Percentiles rank a stretch among this genome's conserved stretches.
Evolutionary conservation across 1,140 invertebrate genomes (phyloP).

Genomic region (Drosophila prosaltans): DNA sequence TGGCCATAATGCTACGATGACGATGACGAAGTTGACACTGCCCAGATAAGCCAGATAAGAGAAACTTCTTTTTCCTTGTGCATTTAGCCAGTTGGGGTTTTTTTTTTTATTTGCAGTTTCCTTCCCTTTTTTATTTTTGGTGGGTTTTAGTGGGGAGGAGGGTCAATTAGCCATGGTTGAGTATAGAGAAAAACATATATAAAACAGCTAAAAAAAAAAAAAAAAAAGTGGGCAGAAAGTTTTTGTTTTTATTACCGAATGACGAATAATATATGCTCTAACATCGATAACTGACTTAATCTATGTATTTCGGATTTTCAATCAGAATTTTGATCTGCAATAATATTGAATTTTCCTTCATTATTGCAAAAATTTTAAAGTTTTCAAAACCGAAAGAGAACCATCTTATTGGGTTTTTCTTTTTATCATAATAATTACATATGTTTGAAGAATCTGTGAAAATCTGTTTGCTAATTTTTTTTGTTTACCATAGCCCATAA

Average conservation of each 20-base stretch:
- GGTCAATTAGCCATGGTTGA: background rate
- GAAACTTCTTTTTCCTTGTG: constrained; percentile 23
- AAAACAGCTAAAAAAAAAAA: too few species aligned
- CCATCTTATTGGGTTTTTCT: background rate
- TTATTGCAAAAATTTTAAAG: too few species aligned
- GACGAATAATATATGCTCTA: too few species aligned
- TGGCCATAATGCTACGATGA: constrained; percentile 67
- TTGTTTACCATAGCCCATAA: constrained; percentile 38
- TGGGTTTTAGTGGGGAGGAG: background rate
- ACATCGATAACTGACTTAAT: too few species aligned
- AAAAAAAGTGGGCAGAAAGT: too few species aligned
- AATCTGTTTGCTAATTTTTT: background rate
- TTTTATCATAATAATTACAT: too few species aligned
- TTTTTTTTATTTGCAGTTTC: constrained; percentile 14
- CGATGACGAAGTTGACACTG: constrained; percentile 55
- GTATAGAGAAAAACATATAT: too few species aligned
- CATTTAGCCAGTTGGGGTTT: constrained; percentile 40
- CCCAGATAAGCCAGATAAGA: constrained; percentile 67
- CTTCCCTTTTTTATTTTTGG: background rate
- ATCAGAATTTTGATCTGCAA: too few species aligned
- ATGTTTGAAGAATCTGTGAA: background rate
- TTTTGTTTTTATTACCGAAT: too few species aligned
- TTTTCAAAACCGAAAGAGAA: too few species aligned
- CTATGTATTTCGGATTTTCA: too few species aligned
- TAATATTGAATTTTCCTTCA: too few species aligned